Percentiles rank a stretch among this genome's conserved stretches.
These are phyloP conservation scores for Chymomyza procnemis DNA, from an alignment of 2,888 invertebrate genomes.

Conservation along the genomic window DNA sequence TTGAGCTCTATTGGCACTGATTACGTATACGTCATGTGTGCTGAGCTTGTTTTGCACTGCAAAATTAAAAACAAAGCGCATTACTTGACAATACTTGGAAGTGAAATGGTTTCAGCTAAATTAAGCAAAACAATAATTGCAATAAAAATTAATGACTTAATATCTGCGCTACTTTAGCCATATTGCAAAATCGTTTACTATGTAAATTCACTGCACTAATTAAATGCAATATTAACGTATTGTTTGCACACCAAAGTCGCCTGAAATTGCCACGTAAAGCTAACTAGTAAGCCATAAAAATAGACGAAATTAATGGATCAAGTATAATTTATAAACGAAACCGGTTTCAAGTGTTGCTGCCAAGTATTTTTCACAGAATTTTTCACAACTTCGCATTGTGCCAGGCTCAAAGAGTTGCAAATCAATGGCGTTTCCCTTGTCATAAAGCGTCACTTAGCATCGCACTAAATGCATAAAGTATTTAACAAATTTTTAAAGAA, in stretches of 20 bases:
- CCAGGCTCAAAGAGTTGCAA: conserved; percentile 47
- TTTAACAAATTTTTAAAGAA: background rate
- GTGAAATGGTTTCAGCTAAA: background rate
- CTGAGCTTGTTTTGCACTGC: conserved; percentile 1
- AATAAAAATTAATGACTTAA: conserved; percentile 3
- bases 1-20: conserved; percentile 11
- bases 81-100: background rate
- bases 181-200: background rate
- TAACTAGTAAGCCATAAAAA: background rate
- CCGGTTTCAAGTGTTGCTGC: too few species aligned
- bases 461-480: conserved; percentile 49
- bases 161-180: conserved; percentile 1
- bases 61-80: background rate
- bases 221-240: background rate
- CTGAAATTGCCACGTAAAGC: too few species aligned
- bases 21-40: conserved; percentile 44
- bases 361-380: background rate
- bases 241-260: conserved; percentile 2
- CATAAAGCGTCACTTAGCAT: conserved; percentile 9
- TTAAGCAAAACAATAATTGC: background rate
- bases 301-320: background rate
- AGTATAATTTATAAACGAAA: background rate
- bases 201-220: background rate
- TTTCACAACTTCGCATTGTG: conserved; percentile 21
- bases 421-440: conserved; percentile 3